Conservation (phyloP, 2,797 vertebrate genomes). For the Hydrolagus colliei region DNA sequence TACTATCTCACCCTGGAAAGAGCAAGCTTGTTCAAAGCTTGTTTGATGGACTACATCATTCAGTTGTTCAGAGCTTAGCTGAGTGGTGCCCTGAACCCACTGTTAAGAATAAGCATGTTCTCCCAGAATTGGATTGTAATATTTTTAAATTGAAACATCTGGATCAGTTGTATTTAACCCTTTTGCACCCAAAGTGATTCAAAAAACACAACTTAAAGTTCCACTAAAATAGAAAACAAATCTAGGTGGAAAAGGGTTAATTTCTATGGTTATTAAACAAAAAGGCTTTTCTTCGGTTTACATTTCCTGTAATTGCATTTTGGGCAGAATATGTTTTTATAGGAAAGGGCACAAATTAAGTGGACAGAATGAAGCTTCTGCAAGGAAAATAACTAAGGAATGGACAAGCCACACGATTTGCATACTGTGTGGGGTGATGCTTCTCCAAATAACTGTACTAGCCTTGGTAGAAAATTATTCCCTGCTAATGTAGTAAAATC, state of each 20-base stretch:
- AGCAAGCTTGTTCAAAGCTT: background rate
- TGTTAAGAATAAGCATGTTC: background rate
- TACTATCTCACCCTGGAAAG: background rate
- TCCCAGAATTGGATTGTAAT: background rate
- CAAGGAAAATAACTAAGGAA: conserved; percentile 3
- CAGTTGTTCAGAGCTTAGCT: background rate
- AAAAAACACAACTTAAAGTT: background rate
- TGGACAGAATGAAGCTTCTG: background rate
- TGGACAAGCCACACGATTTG: background rate
- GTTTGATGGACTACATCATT: background rate
- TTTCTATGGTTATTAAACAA: conserved; percentile 2
- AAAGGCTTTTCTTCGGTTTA: conserved; percentile 11
- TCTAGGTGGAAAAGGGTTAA: background rate
- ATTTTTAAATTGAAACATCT: background rate
- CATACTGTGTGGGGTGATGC: too few species aligned
- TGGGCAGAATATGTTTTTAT: background rate
- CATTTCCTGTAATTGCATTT: background rate
- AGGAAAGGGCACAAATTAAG: background rate
- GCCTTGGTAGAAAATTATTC: too few species aligned
- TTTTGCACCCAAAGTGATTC: background rate
- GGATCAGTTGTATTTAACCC: background rate
- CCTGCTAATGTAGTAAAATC: too few species aligned
- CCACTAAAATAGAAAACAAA: background rate
- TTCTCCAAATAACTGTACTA: too few species aligned
- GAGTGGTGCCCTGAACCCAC: background rate